Conservation (phyloP, 2,797 vertebrate genomes). For the Mus spretus region DNA sequence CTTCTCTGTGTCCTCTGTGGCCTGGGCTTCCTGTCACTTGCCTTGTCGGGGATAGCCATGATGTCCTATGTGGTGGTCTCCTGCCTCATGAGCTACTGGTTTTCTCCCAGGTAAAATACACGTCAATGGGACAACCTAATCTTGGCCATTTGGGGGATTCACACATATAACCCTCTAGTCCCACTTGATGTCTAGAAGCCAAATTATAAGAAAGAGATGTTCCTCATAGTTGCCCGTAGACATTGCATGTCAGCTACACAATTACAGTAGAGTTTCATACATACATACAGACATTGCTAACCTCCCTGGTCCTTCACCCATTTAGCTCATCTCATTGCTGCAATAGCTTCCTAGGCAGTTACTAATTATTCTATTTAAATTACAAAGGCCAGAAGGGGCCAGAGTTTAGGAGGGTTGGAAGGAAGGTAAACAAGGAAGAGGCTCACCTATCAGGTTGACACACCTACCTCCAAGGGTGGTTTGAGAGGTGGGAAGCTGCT, state of each 20-base stretch:
- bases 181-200: neutral
- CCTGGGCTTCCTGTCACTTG: constrained; percentile 87
- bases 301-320: too few species aligned
- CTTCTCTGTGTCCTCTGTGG: constrained; percentile 91
- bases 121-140: neutral
- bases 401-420: neutral
- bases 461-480: neutral
- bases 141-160: neutral
- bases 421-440: neutral
- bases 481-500: neutral
- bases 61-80: constrained; percentile 87
- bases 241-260: neutral
- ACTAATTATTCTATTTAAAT: neutral
- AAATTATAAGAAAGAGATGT: neutral
- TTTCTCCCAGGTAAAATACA: constrained; percentile 86
- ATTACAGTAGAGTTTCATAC: neutral
- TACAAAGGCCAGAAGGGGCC: constrained; percentile 4
- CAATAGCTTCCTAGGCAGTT: neutral
- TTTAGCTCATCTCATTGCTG: neutral
- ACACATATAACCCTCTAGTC: neutral
- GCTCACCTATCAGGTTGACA: neutral
- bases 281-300: neutral
- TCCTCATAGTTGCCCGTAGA: neutral
- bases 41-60: constrained; percentile 87
- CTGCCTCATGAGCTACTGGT: constrained; percentile 88